Percentiles rank a stretch among this genome's conserved stretches.
phyloP scores from a whole-genome alignment of 2,888 invertebrate species.

The Caenorhabditis sulstoni region DNA sequence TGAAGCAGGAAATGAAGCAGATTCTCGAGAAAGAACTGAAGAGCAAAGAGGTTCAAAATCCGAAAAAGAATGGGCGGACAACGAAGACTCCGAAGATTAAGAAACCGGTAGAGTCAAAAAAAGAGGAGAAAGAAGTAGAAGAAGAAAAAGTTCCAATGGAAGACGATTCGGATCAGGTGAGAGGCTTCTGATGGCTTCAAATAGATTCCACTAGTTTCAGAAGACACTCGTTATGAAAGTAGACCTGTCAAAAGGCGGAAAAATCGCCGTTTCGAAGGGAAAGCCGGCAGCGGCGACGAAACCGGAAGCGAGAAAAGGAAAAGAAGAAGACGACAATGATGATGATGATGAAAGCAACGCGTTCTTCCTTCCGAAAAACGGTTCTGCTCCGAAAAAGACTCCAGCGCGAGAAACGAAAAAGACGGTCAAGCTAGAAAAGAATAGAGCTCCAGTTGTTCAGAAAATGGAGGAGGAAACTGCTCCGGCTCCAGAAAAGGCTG shows the following conservation, averaged over 20 bases:
- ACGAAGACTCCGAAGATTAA: neutral
- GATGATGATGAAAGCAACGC: constrained; percentile 39
- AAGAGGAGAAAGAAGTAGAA: neutral
- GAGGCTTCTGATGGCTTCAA: neutral
- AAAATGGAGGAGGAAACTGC: constrained; percentile 15
- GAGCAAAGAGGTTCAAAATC: constrained; percentile 17
- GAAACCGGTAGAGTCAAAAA: neutral
- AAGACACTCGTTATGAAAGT: constrained; percentile 48
- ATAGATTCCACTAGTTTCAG: constrained; percentile 5
- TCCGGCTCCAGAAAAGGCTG: neutral
- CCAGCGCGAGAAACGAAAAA: constrained; percentile 4
- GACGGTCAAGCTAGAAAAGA: neutral
- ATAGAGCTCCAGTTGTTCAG: neutral
- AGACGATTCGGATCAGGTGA: constrained; percentile 10
- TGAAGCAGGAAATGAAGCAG: constrained; percentile 22
- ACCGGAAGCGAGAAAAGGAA: neutral
- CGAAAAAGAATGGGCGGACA: neutral
- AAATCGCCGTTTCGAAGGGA: constrained; percentile 4
- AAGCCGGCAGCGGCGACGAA: neutral
- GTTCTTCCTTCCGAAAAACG: constrained; percentile 47
- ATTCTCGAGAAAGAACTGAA: constrained; percentile 30
- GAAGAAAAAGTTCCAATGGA: neutral
- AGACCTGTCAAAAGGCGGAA: constrained; percentile 51
- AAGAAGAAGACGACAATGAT: constrained; percentile 28
- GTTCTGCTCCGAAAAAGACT: neutral